A percentile compares a stretch with the other conserved stretches of the same genome.
Evolutionary conservation across 2,797 vertebrate genomes (phyloP).

Genomic region (Ateles fusciceps): DNA sequence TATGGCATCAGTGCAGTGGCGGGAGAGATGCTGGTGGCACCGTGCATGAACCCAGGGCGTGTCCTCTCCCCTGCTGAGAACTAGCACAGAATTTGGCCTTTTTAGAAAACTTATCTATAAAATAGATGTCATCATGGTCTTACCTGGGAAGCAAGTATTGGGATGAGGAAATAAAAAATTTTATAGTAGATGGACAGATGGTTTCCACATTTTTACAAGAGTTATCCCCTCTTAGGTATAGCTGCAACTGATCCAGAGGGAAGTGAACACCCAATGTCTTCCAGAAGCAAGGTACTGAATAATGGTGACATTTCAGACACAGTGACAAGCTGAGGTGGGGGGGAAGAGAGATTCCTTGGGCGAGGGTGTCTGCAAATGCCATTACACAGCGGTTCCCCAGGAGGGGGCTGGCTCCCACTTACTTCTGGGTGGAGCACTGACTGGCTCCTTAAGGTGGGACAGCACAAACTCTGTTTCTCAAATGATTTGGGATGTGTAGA

Average conservation of each 20-base stretch:
- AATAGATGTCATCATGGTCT: background rate
- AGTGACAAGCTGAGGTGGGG: background rate
- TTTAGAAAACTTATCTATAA: background rate
- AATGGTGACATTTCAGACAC: background rate
- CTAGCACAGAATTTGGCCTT: background rate
- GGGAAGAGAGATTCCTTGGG: background rate
- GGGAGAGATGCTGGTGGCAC: rapidly evolving
- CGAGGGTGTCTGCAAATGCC: no score
- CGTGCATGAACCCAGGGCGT: rapidly evolving
- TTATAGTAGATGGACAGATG: background rate
- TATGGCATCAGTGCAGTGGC: rapidly evolving
- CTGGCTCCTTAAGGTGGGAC: no score
- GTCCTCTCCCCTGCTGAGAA: background rate
- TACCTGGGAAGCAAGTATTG: background rate
- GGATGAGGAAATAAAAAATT: background rate
- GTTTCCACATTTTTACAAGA: background rate
- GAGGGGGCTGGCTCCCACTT: background rate
- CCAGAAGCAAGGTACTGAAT: background rate
- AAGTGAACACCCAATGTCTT: background rate
- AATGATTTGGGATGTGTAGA: background rate
- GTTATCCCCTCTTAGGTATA: background rate
- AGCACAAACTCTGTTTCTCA: background rate
- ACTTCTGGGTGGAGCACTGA: background rate
- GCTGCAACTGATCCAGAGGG: background rate
- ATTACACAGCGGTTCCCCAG: rapidly evolving